Evolutionary conservation across 2,888 invertebrate genomes (phyloP).

Genomic region (Drosophila basisetae): DNA sequence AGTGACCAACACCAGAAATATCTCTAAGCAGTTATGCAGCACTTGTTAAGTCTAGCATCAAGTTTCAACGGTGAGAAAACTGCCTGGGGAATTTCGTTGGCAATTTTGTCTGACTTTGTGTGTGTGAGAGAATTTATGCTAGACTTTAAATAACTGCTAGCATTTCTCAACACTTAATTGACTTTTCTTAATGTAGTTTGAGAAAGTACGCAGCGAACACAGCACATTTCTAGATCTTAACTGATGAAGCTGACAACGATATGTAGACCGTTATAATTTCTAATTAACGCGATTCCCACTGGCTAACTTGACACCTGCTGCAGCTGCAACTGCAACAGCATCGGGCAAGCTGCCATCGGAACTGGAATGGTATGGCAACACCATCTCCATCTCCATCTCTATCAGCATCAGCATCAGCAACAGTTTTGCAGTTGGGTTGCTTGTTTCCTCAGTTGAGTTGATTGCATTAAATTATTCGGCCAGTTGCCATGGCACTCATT

Average conservation of each 20-base stretch:
- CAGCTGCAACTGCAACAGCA: constrained; percentile 28
- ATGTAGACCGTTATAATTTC: constrained; percentile 62
- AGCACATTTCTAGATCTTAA: constrained; percentile 32
- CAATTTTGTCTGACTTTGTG: neutral
- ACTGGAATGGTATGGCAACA: constrained; percentile 19
- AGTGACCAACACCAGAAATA: neutral
- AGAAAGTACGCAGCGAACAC: neutral
- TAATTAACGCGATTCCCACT: constrained; percentile 69
- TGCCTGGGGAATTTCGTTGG: neutral
- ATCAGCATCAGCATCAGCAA: neutral
- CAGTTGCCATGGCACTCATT: neutral
- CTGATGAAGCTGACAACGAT: constrained; percentile 47
- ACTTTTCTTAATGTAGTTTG: constrained; percentile 18
- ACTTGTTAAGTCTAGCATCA: neutral
- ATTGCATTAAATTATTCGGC: neutral
- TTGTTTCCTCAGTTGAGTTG: neutral
- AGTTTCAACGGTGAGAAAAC: neutral
- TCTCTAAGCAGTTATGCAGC: neutral
- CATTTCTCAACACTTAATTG: constrained; percentile 19
- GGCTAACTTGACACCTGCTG: constrained; percentile 58
- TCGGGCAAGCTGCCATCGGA: constrained; percentile 15
- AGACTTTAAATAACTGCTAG: constrained; percentile 8
- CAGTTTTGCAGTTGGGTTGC: neutral
- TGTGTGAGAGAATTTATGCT: constrained; percentile 3
- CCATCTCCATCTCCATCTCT: neutral